Evolutionary conservation across 2,113 vertebrate species (phyloP).

Genomic region (Ascaphus truei): DNA sequence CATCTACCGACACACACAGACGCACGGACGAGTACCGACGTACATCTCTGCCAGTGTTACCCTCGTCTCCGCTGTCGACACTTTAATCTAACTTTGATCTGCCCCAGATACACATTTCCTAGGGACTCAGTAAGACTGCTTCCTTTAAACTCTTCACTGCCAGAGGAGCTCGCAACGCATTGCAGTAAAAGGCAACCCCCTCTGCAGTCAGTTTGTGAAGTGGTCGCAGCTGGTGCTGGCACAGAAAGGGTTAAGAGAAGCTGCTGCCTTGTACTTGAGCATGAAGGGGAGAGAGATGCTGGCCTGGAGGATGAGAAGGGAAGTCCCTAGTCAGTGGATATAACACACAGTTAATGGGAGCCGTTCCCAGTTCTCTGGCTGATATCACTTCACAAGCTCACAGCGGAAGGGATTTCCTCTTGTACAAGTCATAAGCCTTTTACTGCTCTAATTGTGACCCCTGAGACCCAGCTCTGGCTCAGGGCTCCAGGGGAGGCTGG

Average conservation of each 20-base stretch:
- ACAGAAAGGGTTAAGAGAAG: not conserved
- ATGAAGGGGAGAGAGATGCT: not conserved
- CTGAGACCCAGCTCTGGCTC: slow-evolving; percentile 5
- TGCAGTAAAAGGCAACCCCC: not conserved
- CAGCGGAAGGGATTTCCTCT: slow-evolving; percentile 26
- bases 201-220: not conserved
- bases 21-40: too few relatives aligned
- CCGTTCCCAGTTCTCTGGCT: slow-evolving; percentile 6
- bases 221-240: too few relatives aligned
- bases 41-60: too few relatives aligned
- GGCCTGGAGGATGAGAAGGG: not conserved
- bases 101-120: too few relatives aligned
- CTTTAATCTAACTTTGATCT: too few relatives aligned
- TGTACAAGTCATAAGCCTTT: slow-evolving; percentile 31
- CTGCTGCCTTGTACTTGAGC: too few relatives aligned
- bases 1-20: too few relatives aligned
- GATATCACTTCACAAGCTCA: slow-evolving; percentile 10
- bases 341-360: slow-evolving; percentile 23
- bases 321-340: slow-evolving; percentile 33
- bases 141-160: slow-evolving; percentile 3
- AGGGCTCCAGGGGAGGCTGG: not conserved
- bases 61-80: too few relatives aligned
- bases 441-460: slow-evolving; percentile 35
- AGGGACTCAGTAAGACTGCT: too few relatives aligned
- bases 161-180: not conserved